Evolutionary conservation across 1,140 invertebrate species (phyloP).

Genomic region (Platyscapa corneri): DNA sequence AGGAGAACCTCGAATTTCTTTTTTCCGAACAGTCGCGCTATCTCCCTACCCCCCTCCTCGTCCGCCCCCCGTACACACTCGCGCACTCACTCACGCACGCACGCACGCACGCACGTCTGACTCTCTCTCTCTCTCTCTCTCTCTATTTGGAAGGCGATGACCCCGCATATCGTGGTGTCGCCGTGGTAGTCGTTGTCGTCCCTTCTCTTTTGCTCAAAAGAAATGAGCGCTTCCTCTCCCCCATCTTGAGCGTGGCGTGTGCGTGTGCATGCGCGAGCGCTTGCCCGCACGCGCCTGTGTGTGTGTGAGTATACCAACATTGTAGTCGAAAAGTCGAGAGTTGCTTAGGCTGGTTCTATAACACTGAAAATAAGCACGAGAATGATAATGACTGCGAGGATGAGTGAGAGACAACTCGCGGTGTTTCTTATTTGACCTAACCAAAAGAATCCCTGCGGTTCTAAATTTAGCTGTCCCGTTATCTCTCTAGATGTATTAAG

Average conservation of each 20-base stretch:
- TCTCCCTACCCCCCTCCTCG: too few relatives aligned
- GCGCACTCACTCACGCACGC: not conserved
- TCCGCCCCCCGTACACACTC: not conserved
- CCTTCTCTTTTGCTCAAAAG: conserved; percentile 39
- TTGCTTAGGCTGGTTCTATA: conserved; percentile 25
- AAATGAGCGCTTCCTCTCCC: conserved; percentile 36
- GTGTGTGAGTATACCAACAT: not conserved
- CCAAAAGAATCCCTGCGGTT: conserved; percentile 24
- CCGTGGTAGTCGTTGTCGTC: conserved; percentile 11
- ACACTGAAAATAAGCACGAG: conserved; percentile 24
- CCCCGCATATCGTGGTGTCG: conserved; percentile 15
- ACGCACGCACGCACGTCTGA: too few relatives aligned
- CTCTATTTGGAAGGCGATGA: conserved; percentile 43
- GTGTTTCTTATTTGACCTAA: conserved; percentile 27
- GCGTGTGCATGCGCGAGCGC: not conserved
- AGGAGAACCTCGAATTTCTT: conserved; percentile 20
- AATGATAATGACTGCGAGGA: conserved; percentile 21
- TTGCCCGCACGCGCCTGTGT: conserved; percentile 16
- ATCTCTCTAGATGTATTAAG: conserved; percentile 2
- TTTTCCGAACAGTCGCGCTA: not conserved
- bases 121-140: conserved; percentile 6
- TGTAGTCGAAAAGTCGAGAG: conserved; percentile 12
- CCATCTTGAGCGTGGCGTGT: not conserved
- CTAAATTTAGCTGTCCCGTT: conserved; percentile 20
- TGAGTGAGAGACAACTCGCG: conserved; percentile 10